Evolutionary conservation across 2,888 invertebrate genomes (phyloP).

Genomic region (Pseudococcus longispinus): DNA sequence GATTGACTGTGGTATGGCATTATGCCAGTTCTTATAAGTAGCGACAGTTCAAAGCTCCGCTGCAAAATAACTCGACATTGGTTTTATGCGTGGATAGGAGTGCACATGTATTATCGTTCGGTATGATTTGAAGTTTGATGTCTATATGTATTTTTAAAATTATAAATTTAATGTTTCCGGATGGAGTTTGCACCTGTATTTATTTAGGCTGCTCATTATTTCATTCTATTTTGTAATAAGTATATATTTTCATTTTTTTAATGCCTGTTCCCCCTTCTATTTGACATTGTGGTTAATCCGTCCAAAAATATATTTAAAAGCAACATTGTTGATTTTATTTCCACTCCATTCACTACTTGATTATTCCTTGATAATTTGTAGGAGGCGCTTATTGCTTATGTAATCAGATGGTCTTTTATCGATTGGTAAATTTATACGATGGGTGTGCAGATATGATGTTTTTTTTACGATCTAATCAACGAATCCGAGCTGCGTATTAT

Average conservation of each 20-base stretch:
- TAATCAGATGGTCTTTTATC: background rate
- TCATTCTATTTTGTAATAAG: background rate
- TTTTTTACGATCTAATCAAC: background rate
- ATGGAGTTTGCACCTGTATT: background rate
- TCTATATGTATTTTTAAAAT: background rate
- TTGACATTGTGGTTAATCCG: no score
- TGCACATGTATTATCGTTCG: background rate
- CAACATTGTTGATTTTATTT: background rate
- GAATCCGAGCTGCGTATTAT: background rate
- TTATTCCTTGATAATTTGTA: background rate
- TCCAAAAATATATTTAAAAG: no score
- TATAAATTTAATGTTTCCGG: background rate
- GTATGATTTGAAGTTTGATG: background rate
- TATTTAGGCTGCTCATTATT: no score
- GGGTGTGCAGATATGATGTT: background rate
- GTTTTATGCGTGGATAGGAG: background rate
- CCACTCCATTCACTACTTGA: background rate
- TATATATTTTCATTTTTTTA: background rate
- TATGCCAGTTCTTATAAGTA: background rate
- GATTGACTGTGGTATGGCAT: background rate
- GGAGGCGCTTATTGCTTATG: background rate
- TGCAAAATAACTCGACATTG: background rate
- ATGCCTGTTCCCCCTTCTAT: no score
- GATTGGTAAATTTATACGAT: background rate
- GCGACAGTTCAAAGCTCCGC: slow-evolving; percentile 1